Evolutionary conservation across 2,888 invertebrate genomes (phyloP).

Genomic region (Scaptomyza tumidula): DNA sequence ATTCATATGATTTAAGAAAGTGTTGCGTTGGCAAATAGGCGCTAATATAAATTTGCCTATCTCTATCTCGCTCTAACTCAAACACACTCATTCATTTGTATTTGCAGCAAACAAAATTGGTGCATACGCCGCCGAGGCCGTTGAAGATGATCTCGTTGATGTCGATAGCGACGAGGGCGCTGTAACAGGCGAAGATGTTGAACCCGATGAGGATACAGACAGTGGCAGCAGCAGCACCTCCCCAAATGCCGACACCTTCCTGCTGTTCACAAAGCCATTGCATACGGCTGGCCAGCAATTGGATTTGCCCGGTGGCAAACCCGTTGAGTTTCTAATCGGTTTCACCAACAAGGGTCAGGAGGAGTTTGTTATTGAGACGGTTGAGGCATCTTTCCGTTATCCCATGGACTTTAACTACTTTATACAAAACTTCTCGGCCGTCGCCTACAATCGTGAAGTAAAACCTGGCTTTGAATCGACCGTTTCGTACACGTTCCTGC

Average conservation of each 20-base stretch:
- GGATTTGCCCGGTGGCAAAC: constrained; percentile 91
- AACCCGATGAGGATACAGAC: constrained; percentile 85
- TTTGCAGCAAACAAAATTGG: constrained; percentile 85
- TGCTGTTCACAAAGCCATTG: constrained; percentile 94
- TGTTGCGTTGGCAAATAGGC: constrained; percentile 60
- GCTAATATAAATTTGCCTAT: constrained; percentile 14
- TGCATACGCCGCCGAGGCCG: constrained; percentile 84
- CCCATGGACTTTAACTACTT: constrained; percentile 99
- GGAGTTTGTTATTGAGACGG: constrained; percentile 95
- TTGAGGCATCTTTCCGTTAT: constrained; percentile 99
- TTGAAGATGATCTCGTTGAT: constrained; percentile 88
- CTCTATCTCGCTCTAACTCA: constrained; percentile 35
- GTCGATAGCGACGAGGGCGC: constrained; percentile 82
- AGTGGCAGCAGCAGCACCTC: constrained; percentile 86
- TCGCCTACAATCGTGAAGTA: constrained; percentile 94
- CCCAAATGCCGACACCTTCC: constrained; percentile 95
- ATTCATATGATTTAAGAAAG: constrained; percentile 27
- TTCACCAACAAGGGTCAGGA: constrained; percentile 97
- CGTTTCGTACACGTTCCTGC: constrained; percentile 96
- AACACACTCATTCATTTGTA: constrained; percentile 16
- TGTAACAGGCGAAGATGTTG: constrained; percentile 85
- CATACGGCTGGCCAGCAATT: constrained; percentile 87
- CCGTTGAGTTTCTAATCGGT: constrained; percentile 97
- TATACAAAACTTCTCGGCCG: constrained; percentile 98
- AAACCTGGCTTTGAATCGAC: constrained; percentile 97